Conservation (phyloP, 2,888 invertebrate genomes). For the Vanessa cardui region DNA sequence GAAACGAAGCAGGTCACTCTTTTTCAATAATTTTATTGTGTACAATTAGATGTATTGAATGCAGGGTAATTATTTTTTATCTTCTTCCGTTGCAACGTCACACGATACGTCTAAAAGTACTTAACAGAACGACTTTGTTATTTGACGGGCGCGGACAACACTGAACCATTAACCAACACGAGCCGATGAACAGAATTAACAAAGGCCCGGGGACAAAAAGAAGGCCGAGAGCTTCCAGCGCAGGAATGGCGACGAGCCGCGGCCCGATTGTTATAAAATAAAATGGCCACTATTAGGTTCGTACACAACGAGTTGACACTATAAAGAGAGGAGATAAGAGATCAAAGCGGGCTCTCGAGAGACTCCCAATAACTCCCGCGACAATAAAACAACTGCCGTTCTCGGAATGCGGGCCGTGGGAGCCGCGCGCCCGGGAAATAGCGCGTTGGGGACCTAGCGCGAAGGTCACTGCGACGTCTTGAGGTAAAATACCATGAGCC, state of each 20-base stretch:
- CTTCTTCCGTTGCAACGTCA: no score
- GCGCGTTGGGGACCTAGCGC: not conserved
- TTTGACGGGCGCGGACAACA: not conserved
- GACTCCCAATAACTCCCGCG: constrained; percentile 39
- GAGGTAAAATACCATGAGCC: no score
- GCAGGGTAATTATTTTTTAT: no score
- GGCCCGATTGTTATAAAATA: constrained; percentile 38
- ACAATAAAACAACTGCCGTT: constrained; percentile 47
- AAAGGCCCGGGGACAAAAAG: constrained; percentile 24
- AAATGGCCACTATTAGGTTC: constrained; percentile 44
- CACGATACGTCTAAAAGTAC: no score
- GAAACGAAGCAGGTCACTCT: no score
- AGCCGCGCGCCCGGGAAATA: constrained; percentile 29
- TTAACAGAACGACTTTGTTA: no score
- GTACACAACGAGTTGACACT: constrained; percentile 47
- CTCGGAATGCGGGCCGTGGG: constrained; percentile 50
- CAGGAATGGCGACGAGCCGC: constrained; percentile 35
- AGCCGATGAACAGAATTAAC: constrained; percentile 5
- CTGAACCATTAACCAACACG: constrained; percentile 2
- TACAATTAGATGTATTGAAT: no score
- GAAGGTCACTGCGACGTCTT: not conserved
- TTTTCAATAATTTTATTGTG: no score
- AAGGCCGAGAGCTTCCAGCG: constrained; percentile 11
- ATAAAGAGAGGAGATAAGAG: constrained; percentile 46
- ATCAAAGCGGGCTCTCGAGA: constrained; percentile 40